Conservation (phyloP, 2,888 invertebrate genomes). For the Lepidocyrtinus sp. region DNA sequence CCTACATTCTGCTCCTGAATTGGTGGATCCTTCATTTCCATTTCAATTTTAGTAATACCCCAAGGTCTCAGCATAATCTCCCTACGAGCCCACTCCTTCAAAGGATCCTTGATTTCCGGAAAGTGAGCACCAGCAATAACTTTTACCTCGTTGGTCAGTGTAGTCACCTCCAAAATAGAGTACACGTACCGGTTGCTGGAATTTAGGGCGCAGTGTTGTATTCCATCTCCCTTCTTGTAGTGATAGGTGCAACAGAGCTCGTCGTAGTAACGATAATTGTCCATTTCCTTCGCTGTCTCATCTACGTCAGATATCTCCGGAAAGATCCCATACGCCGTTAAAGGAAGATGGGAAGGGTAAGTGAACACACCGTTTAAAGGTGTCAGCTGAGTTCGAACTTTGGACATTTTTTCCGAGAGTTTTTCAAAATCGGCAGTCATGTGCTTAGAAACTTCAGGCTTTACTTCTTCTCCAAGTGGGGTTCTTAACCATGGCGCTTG, state of each 20-base stretch:
- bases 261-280: constrained; percentile 45
- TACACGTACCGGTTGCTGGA: constrained; percentile 44
- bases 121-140: constrained; percentile 20
- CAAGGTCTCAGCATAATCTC: constrained; percentile 1
- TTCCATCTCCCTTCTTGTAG: constrained; percentile 19
- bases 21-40: constrained; percentile 21
- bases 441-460: no score
- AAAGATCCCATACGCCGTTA: constrained; percentile 22
- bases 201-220: constrained; percentile 43
- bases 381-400: background rate
- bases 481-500: no score
- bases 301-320: background rate
- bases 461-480: no score
- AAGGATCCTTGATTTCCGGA: constrained; percentile 16
- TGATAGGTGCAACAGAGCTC: constrained; percentile 51
- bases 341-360: constrained; percentile 14
- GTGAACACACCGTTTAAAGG: constrained; percentile 7
- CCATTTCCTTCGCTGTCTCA: background rate
- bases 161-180: constrained; percentile 28
- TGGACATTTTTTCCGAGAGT: no score
- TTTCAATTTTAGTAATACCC: constrained; percentile 18
- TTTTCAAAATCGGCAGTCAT: no score
- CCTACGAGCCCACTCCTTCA: background rate
- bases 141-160: constrained; percentile 14
- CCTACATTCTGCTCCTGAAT: no score